Conservation (phyloP, 2,797 vertebrate genomes). For the Chaetodon trifasciatus region DNA sequence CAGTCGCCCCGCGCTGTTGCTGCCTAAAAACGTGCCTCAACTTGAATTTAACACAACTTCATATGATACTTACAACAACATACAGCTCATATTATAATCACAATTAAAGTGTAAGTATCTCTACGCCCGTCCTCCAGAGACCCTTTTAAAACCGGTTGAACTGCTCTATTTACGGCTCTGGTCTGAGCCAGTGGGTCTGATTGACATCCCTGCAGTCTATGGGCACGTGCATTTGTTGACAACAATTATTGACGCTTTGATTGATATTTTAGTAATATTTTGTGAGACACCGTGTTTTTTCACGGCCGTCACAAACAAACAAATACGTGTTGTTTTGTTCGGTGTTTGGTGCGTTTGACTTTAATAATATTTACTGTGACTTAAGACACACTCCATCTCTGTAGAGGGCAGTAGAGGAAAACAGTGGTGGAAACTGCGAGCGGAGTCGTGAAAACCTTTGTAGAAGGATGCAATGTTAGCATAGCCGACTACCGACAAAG, state of each 20-base stretch:
- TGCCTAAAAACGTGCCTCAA: neutral
- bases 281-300: rapidly evolving
- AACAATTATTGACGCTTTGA: neutral
- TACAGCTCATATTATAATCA: rapidly evolving
- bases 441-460: neutral
- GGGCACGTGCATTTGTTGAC: constrained; percentile 52
- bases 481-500: neutral
- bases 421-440: neutral
- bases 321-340: neutral
- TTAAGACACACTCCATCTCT: constrained; percentile 24
- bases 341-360: neutral
- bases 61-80: rapidly evolving
- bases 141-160: neutral
- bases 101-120: rapidly evolving
- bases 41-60: neutral
- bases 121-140: too few species aligned
- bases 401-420: constrained; percentile 39
- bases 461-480: constrained; percentile 30
- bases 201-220: neutral
- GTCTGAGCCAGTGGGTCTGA: neutral
- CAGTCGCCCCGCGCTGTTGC: too few species aligned
- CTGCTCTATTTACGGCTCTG: neutral
- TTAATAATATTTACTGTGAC: rapidly evolving
- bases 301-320: rapidly evolving
- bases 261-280: neutral